phyloP scores from a whole-genome alignment of 2,797 vertebrate genomes.

The Eulemur rubriventer region DNA sequence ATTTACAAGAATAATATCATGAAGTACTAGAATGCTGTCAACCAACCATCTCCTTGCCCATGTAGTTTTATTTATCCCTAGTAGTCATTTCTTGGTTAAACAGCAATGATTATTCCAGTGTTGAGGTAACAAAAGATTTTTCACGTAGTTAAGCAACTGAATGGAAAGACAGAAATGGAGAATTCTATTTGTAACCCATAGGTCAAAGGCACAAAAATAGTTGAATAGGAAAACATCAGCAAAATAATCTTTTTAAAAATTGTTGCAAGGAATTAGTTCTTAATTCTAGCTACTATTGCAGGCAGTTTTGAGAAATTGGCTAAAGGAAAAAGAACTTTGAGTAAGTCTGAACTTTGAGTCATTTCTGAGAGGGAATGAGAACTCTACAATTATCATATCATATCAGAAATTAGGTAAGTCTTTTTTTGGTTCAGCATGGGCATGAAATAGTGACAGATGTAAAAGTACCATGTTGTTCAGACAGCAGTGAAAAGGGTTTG shows the following conservation, averaged over 20 bases:
- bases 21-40: neutral
- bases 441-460: neutral
- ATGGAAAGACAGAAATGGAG: neutral
- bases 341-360: neutral
- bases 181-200: neutral
- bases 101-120: neutral
- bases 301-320: neutral
- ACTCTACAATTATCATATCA: neutral
- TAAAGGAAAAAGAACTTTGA: neutral
- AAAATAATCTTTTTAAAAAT: neutral
- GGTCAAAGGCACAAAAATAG: neutral
- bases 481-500: neutral
- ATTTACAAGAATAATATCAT: neutral
- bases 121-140: neutral
- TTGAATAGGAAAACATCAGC: neutral
- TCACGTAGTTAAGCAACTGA: constrained; percentile 2
- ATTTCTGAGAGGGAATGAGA: constrained; percentile 15
- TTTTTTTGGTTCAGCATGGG: neutral
- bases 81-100: constrained; percentile 6
- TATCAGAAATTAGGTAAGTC: neutral
- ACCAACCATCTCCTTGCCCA: neutral
- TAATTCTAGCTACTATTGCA: neutral
- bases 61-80: neutral
- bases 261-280: neutral
- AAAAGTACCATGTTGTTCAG: neutral